Evolutionary conservation across 1,140 invertebrate genomes (phyloP), one percentile per base, ranked within the genome.

Genomic region (Drosophila asahinai): DNA sequence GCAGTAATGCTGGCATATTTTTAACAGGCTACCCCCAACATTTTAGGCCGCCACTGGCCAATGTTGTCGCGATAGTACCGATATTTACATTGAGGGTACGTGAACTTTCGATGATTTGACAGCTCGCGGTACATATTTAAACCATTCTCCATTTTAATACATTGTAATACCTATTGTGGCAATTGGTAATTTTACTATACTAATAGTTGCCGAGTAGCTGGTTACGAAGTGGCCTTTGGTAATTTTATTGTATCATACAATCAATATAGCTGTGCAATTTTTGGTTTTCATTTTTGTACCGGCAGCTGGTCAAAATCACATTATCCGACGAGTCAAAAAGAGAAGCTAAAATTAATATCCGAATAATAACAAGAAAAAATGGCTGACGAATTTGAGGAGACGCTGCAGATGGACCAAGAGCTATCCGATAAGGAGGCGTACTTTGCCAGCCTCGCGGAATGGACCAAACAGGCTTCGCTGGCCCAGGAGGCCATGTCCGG

Each of bases 401-500:
- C 36, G 19, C 33, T 22, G 14, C 17, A 14, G 5, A 15, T 15
- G 14, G 33, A 14, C 15, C 42, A 63, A 12, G 33, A 43, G 25
- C 22, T 38, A 17, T 68, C 76, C 11, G 76, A 82, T 64, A 94
- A 94, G 42, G 94, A 95, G 70, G 93, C 94, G n/a, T 95, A 95
- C 84, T 95, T 95, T 63, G 93, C 93, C 30, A 84, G 84, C 22
- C 80, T 92, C 0, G 74, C 77, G 12, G 80, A 93, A 72, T 95
- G 94, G 94, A 93, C 94, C 6, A 94, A 94, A 49, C 94, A 94
- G 76, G 94, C 94, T 2, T 92, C 94, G 63, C 92, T 94, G 70
- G 93, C 94, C 42, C 94, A 94, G 67, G 94, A 94, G 58, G 74
- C 94, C 5, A 94, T 93, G 51, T 92, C 93, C 25, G 94, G 94